Percentiles rank a stretch among this genome's conserved stretches.
Conservation (phyloP, 2,888 invertebrate species). For the Eristalis tenax region DNA sequence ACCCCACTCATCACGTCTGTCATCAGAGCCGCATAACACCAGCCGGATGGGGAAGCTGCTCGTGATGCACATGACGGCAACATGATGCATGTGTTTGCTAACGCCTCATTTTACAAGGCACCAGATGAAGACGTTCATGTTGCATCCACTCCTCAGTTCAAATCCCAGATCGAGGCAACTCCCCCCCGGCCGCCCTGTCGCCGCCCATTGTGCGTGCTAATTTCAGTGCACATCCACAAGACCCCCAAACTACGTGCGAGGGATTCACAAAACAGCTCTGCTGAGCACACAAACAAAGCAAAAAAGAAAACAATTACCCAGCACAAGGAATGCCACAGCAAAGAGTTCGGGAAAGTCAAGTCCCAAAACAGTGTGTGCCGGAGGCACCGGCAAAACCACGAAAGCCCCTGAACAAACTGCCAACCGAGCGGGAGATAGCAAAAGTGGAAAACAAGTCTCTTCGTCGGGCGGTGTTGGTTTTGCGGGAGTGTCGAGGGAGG, state of each 20-base stretch:
- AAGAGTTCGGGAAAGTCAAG: slow-evolving; percentile 20
- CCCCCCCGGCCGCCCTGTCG: not conserved
- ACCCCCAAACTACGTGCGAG: slow-evolving; percentile 29
- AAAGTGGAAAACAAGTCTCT: slow-evolving; percentile 15
- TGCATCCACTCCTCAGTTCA: not conserved
- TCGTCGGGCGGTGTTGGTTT: not conserved
- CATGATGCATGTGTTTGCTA: not conserved
- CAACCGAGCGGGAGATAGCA: slow-evolving; percentile 15
- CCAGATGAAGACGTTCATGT: slow-evolving; percentile 14
- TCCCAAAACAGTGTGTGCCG: not conserved
- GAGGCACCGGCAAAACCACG: not conserved
- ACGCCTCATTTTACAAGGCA: not conserved
- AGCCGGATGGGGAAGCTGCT: not conserved
- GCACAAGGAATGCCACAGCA: slow-evolving; percentile 27
- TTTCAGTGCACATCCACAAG: slow-evolving; percentile 30
- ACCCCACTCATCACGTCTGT: not conserved
- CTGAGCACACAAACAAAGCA: not conserved
- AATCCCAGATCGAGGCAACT: not conserved
- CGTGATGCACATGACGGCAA: not conserved
- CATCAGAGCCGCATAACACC: not conserved
- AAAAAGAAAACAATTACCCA: not conserved
- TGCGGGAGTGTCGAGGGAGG: not conserved
- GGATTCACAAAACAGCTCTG: not conserved
- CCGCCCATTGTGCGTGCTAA: slow-evolving; percentile 39
- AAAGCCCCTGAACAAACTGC: not conserved